Base-by-base conservation (phyloP, 53 echinoderm and acorn worm species). In the Astropecten irregularis region DNA sequence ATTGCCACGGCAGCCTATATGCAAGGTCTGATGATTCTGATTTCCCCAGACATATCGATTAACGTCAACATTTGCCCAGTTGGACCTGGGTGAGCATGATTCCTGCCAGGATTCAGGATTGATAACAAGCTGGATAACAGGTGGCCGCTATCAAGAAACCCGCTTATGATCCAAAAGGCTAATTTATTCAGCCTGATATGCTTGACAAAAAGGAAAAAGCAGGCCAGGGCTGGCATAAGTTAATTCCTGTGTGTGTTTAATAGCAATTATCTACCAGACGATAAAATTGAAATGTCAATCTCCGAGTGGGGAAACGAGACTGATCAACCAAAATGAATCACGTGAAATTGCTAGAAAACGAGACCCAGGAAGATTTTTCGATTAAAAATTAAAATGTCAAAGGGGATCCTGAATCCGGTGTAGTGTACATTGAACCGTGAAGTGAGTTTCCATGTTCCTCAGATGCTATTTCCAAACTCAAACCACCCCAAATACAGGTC, bases 31-130 rank as follows among this genome's bases (percentile, higher is more conserved):
- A 0, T 0, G 26, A 56, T 28, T 21, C n/a, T 25, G 10, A 2
- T 2, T 25, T 63, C 34, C 35, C 63, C 63, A 63, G 63, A 63
- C 63, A 63, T 63, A 32, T n/a, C 34, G 63, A 63, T 63, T 33
- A 63, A 63, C 34, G 63, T 63, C 13, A 63, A 63, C 34, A 63
- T 56, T n/a, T 56, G 18, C 25, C 11, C 56, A 56, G 9, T 56
- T 21, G 8, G 9, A 28, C 26, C 11, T 0, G 18, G 22, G 27
- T 56, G 18, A n/a, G 26, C 0, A 2, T 5, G 3, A 0, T 2
- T n/a, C n/a, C n/a, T n/a, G n/a, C n/a, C n/a, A n/a, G n/a, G n/a
- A n/a, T n/a, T n/a, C n/a, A n/a, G n/a, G n/a, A n/a, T n/a, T n/a
- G n/a, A n/a, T n/a, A n/a, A 2, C 3, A 16, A 19, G 16, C 27